Evolutionary conservation across 2,113 vertebrate species (phyloP).

Genomic region (Neomonachus schauinslandi): DNA sequence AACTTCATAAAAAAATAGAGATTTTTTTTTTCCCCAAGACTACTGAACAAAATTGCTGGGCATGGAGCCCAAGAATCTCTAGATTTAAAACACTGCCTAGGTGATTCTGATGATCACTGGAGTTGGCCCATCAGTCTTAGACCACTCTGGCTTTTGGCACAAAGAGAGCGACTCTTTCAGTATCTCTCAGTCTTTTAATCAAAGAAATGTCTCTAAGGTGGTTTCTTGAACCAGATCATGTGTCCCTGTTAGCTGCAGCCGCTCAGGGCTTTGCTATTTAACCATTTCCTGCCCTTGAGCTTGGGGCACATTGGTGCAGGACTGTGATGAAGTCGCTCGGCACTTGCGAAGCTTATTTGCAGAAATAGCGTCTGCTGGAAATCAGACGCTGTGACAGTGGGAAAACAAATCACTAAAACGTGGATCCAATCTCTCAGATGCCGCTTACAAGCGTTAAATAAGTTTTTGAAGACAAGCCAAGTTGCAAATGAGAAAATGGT

Average conservation of each 20-base stretch:
- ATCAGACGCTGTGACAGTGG: constrained; percentile 39
- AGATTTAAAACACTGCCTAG: background rate
- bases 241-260: background rate
- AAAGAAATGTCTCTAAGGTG: background rate
- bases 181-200: constrained; percentile 36
- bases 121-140: background rate
- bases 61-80: background rate
- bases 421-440: constrained; percentile 48
- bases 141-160: constrained; percentile 28
- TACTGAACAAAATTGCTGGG: background rate
- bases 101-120: background rate
- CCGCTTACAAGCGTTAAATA: constrained; percentile 53
- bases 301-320: background rate
- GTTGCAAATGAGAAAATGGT: constrained; percentile 67
- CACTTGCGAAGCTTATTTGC: constrained; percentile 49
- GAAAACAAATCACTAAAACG: constrained; percentile 46
- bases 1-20: constrained; percentile 35
- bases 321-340: background rate
- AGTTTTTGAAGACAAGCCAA: constrained; percentile 62
- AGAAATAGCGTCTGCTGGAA: constrained; percentile 50
- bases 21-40: background rate
- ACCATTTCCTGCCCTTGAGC: background rate
- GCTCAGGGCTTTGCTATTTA: background rate
- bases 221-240: constrained; percentile 4
- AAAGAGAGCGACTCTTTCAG: background rate